phyloP scores from a whole-genome alignment of 2,797 vertebrate genomes.

The Sebastolobus altivelis region DNA sequence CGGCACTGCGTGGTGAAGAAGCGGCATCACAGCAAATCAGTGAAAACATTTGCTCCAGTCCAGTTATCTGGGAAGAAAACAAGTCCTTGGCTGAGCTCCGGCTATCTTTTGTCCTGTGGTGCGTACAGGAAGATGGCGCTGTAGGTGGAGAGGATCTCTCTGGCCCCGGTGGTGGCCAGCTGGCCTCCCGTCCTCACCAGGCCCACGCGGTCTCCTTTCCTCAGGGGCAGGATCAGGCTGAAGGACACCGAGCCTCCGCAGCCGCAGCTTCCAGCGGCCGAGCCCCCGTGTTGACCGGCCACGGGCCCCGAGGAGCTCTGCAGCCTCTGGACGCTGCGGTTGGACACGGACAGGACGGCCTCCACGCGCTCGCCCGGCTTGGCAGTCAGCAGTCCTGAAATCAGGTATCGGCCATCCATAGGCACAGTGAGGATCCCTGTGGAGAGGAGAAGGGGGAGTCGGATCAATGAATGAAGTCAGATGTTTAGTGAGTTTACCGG shows the following conservation, averaged over 20 bases:
- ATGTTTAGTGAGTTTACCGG: neutral
- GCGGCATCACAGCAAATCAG: constrained; percentile 49
- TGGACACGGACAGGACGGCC: constrained; percentile 92
- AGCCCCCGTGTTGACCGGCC: constrained; percentile 71
- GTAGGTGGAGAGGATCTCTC: constrained; percentile 94
- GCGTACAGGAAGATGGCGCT: constrained; percentile 94
- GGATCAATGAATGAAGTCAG: neutral
- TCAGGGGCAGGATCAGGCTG: constrained; percentile 91
- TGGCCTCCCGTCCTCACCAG: constrained; percentile 91
- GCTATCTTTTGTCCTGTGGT: constrained; percentile 87
- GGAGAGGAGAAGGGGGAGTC: constrained; percentile 6
- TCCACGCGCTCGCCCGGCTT: constrained; percentile 87
- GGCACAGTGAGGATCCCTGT: constrained; percentile 94
- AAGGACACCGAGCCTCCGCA: constrained; percentile 92
- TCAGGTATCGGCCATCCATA: constrained; percentile 90
- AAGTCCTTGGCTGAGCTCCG: constrained; percentile 44
- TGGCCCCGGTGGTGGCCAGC: constrained; percentile 90
- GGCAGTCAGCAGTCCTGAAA: constrained; percentile 91
- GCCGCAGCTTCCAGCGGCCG: constrained; percentile 67
- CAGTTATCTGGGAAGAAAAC: constrained; percentile 37
- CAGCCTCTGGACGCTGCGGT: constrained; percentile 91
- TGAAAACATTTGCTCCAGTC: constrained; percentile 53
- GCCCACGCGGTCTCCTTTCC: constrained; percentile 90
- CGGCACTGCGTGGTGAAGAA: constrained; percentile 9
- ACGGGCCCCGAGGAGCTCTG: constrained; percentile 81